Evolutionary conservation across 2,888 invertebrate genomes (phyloP).

Genomic region (Atethmia centrago): DNA sequence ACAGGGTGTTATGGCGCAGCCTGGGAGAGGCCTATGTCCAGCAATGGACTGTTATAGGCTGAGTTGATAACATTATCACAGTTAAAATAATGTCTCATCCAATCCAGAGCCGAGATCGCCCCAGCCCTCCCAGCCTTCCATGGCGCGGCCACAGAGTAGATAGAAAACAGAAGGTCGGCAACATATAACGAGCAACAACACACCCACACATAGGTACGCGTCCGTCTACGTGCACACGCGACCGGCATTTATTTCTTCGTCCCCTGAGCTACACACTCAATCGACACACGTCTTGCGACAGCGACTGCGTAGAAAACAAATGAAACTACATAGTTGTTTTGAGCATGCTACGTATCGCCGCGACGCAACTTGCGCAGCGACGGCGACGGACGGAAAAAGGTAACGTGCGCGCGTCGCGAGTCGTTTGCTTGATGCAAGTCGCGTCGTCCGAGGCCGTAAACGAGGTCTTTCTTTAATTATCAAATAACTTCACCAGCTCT

Average conservation of each 20-base stretch:
- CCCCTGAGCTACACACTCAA: neutral
- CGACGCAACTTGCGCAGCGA: neutral
- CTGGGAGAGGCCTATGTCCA: no score
- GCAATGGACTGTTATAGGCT: no score
- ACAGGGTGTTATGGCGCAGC: no score
- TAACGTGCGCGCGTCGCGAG: neutral
- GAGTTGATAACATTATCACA: neutral
- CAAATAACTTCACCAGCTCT: no score
- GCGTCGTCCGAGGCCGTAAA: neutral
- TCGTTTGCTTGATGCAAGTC: neutral
- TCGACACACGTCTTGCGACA: neutral
- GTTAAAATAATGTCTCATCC: slow-evolving; percentile 27
- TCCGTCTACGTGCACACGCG: neutral
- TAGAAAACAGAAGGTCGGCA: neutral
- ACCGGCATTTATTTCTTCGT: neutral
- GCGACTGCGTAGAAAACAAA: neutral
- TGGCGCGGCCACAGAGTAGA: neutral
- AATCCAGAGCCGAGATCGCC: slow-evolving; percentile 25
- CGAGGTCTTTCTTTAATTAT: no score
- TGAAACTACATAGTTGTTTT: neutral
- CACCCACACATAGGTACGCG: neutral
- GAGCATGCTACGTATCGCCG: neutral
- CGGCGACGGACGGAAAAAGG: no score
- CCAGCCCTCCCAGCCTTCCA: slow-evolving; percentile 1
- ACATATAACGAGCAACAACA: neutral